Base-by-base conservation (phyloP, 1,140 invertebrate genomes). In the Oscheius sp. region DNA sequence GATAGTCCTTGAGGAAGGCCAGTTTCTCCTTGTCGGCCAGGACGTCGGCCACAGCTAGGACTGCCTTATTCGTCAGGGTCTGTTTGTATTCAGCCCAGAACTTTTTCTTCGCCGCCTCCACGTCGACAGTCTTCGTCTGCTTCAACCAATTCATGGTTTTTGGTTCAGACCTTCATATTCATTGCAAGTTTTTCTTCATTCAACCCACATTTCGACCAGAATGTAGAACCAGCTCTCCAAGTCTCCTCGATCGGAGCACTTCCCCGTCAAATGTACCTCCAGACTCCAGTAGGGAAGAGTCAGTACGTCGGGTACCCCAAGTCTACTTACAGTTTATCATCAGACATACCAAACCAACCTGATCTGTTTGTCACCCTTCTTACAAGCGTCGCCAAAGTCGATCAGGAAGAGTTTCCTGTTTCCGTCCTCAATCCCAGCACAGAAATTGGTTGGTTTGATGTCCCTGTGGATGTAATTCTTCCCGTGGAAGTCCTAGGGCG, bases 201-300 rank as follows among this genome's bases (percentile, higher is more conserved):
- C n/a, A n/a, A n/a, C n/a, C n/a, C n/a, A 20, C 7, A 55, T 4
- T 23, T 55, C 49, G 7, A 55, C 7, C 7, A 23, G 7, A 15
- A 55, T 7, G 23, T 55, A 55, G 49, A 13, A 55, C 49, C 49
- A 55, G 23, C 49, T 55, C 28, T 55, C 49, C 49, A 55, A 26
- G 23, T 55, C 49, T 4, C 49, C 49, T 55, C 49, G 15, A 7
- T 55, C 15, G 23, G 49, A 55, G 4, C 7, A 7, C 15, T 7
- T 23, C 15, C 49, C 49, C 7, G 7, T 23, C 7, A 20, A 4
- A 23, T 55, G 49, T 7, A 23, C 49, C 28, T 55, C 49, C 23
- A 55, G 49, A 23, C 49, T 55, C 49, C 7, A 23, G 49, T 55
- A 55, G 49, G 49, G 49, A 55, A 55, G 49, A 55, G 49, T 55